Percentiles rank a stretch among this genome's conserved stretches.
Conservation (phyloP, 2,888 invertebrate species). For the Sesia bembeciformis region DNA sequence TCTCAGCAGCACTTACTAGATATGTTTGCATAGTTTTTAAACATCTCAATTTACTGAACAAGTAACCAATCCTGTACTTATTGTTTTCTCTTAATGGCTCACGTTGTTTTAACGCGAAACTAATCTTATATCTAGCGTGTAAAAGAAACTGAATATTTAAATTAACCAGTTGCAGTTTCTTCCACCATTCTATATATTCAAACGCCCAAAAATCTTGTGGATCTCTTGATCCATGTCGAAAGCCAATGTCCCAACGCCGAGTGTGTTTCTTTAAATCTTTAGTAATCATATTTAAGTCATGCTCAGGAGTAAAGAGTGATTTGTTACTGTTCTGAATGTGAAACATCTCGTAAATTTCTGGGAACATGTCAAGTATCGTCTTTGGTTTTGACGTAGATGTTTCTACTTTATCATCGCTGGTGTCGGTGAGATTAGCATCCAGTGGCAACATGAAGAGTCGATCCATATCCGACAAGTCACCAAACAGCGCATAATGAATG, state of each 20-base stretch:
- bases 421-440: not conserved
- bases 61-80: slow-evolving; percentile 30
- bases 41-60: slow-evolving; percentile 30
- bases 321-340: not conserved
- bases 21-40: slow-evolving; percentile 24
- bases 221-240: not conserved
- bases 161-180: slow-evolving; percentile 7
- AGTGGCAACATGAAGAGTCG: slow-evolving; percentile 9
- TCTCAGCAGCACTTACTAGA: slow-evolving; percentile 2
- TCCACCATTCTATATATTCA: slow-evolving; percentile 2
- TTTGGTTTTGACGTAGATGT: not conserved
- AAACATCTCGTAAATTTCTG: not conserved
- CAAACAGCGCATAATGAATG: slow-evolving; percentile 5
- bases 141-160: slow-evolving; percentile 18
- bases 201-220: not conserved
- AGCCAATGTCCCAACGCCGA: not conserved
- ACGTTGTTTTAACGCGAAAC: slow-evolving; percentile 18
- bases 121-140: slow-evolving; percentile 27
- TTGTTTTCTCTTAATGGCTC: slow-evolving; percentile 15
- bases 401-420: not conserved
- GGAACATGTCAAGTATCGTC: not conserved
- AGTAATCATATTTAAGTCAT: not conserved
- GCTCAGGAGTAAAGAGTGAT: not conserved
- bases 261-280: not conserved
- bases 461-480: slow-evolving; percentile 12